A percentile compares a stretch with the other conserved stretches of the same genome.
Conservation (phyloP, 2,888 invertebrate species). For the Hypolimnas misippus region DNA sequence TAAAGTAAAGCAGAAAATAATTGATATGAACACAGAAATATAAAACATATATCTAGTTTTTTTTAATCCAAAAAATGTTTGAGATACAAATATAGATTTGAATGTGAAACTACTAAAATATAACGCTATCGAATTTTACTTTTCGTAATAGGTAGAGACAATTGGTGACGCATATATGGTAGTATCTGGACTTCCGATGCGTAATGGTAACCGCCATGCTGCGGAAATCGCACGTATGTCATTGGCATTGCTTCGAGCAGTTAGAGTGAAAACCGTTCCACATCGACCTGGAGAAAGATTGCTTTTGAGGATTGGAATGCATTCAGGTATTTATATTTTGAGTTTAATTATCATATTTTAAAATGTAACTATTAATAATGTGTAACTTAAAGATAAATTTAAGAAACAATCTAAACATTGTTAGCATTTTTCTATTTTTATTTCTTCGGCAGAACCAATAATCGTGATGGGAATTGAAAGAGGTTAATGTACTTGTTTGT, state of each 20-base stretch:
- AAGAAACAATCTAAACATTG: too few relatives aligned
- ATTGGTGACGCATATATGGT: slow-evolving; percentile 95
- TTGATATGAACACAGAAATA: too few relatives aligned
- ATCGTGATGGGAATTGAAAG: slow-evolving; percentile 25
- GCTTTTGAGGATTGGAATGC: slow-evolving; percentile 96
- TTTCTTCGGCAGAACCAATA: slow-evolving; percentile 7
- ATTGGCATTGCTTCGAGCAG: slow-evolving; percentile 92
- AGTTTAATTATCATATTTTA: too few relatives aligned
- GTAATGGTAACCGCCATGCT: slow-evolving; percentile 96
- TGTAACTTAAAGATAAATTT: too few relatives aligned
- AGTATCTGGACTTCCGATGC: slow-evolving; percentile 95
- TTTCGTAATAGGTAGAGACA: slow-evolving; percentile 88
- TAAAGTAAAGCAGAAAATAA: too few relatives aligned
- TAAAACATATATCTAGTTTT: too few relatives aligned
- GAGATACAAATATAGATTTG: too few relatives aligned
- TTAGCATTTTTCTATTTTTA: not conserved
- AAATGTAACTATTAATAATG: too few relatives aligned
- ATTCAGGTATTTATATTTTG: slow-evolving; percentile 85
- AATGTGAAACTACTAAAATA: too few relatives aligned
- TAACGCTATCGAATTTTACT: not conserved
- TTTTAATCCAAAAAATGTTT: too few relatives aligned
- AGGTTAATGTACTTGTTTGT: slow-evolving; percentile 33
- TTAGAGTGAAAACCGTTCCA: slow-evolving; percentile 94
- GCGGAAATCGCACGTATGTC: slow-evolving; percentile 97
- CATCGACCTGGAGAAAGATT: slow-evolving; percentile 95